A percentile compares a stretch with the other conserved stretches of the same genome.
These are phyloP conservation scores for Mythimna vitellina DNA, from an alignment of 2,888 invertebrate genomes.

Conservation along the genomic window DNA sequence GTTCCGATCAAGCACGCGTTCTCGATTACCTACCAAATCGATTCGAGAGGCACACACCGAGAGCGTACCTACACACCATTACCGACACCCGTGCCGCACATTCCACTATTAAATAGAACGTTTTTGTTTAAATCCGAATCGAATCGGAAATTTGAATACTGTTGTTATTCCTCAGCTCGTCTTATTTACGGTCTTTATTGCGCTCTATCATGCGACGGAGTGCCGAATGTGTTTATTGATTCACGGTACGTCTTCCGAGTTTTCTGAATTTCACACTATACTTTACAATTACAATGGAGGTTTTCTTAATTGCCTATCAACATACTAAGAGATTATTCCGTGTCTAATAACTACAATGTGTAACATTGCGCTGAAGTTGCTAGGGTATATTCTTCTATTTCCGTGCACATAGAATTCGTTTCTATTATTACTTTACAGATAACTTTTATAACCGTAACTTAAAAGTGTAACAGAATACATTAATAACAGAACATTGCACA, in stretches of 20 bases:
- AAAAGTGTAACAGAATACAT: constrained; percentile 65
- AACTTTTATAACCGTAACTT: constrained; percentile 38
- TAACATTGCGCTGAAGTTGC: constrained; percentile 39
- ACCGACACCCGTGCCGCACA: constrained; percentile 81
- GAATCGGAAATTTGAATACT: constrained; percentile 89
- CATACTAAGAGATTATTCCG: constrained; percentile 55
- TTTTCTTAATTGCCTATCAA: constrained; percentile 66
- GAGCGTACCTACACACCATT: constrained; percentile 66
- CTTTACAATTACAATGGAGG: constrained; percentile 69
- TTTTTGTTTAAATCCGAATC: constrained; percentile 90
- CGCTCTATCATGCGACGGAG: constrained; percentile 85
- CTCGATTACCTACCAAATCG: constrained; percentile 83
- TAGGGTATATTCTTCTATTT: constrained; percentile 28
- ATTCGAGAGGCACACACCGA: constrained; percentile 80
- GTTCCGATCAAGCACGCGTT: constrained; percentile 82
- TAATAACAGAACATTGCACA: constrained; percentile 75
- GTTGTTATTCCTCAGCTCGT: constrained; percentile 84
- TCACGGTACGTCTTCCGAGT: constrained; percentile 80
- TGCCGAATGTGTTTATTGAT: constrained; percentile 86
- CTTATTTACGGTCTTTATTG: constrained; percentile 86
- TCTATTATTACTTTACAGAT: constrained; percentile 38
- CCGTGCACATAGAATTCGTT: constrained; percentile 17
- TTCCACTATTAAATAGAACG: constrained; percentile 88
- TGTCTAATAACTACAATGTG: constrained; percentile 51
- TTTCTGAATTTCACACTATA: constrained; percentile 80